Evolutionary conservation across 2,113 vertebrate species (phyloP).

Genomic region (Polyodon spathula): DNA sequence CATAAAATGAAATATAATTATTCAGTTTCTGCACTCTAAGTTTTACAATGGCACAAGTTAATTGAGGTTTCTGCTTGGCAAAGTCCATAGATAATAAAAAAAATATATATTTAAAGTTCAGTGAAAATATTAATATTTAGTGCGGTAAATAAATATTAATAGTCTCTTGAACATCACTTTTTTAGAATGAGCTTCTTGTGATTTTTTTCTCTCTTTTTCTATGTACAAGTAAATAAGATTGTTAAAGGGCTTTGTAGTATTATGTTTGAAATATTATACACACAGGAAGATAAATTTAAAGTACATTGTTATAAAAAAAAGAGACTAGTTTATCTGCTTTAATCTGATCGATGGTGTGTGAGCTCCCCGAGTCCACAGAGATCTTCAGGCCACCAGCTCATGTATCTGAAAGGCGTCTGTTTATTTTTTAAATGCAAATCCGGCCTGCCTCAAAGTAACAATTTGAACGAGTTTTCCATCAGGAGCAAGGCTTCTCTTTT

Average conservation of each 20-base stretch:
- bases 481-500: conserved; percentile 50
- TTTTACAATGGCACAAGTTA: no score
- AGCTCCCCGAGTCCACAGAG: conserved; percentile 65
- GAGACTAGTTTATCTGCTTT: conserved; percentile 59
- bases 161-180: no score
- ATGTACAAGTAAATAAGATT: no score
- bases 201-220: no score
- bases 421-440: conserved; percentile 97
- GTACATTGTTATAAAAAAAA: conserved; percentile 52
- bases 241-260: conserved; percentile 40
- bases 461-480: conserved; percentile 69
- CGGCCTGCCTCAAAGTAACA: conserved; percentile 87
- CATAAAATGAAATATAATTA: no score
- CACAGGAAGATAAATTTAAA: conserved; percentile 51
- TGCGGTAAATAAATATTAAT: no score
- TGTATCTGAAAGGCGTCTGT: conserved; percentile 91
- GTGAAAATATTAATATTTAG: no score
- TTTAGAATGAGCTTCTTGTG: no score
- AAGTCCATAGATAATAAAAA: no score
- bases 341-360: conserved; percentile 71
- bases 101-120: no score
- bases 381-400: conserved; percentile 85
- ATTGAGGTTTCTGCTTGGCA: no score
- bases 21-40: no score
- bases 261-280: conserved; percentile 48